Percentiles rank a stretch among this genome's conserved stretches.
Evolutionary conservation across 53 echinoderm and acorn worm species (phyloP).

Genomic region (Hippasteria phrygiana): DNA sequence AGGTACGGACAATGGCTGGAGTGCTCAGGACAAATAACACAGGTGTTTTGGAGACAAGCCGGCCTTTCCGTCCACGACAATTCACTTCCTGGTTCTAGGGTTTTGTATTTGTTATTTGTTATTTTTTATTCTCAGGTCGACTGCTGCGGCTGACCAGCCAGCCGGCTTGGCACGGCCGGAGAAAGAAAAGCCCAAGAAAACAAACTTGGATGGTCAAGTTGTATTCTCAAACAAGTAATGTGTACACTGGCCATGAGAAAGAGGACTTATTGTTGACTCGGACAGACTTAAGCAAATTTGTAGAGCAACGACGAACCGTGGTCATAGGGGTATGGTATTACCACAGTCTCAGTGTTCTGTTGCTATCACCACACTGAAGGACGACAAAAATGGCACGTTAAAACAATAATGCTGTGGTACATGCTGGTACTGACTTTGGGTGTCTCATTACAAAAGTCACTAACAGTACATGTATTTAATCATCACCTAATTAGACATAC

Average conservation of each 20-base stretch:
- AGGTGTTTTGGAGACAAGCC: not conserved
- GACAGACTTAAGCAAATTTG: not conserved
- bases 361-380: not conserved
- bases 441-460: not conserved
- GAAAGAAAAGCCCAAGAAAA: not conserved
- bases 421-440: not conserved
- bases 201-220: conserved; percentile 14
- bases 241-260: not conserved
- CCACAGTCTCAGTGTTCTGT: not conserved
- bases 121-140: conserved; percentile 1
- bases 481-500: too few relatives aligned
- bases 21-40: not conserved
- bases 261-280: not conserved
- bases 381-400: not conserved
- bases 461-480: not conserved
- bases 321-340: not conserved
- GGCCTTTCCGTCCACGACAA: not conserved
- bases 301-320: not conserved
- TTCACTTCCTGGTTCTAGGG: conserved; percentile 19
- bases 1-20: not conserved
- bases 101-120: not conserved
- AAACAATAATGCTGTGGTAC: not conserved
- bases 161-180: not conserved
- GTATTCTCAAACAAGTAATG: not conserved
- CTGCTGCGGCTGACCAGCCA: not conserved